Evolutionary conservation across 2,888 invertebrate species (phyloP), one percentile per base, ranked within the genome.

Genomic region (Vesta saturnalis): DNA sequence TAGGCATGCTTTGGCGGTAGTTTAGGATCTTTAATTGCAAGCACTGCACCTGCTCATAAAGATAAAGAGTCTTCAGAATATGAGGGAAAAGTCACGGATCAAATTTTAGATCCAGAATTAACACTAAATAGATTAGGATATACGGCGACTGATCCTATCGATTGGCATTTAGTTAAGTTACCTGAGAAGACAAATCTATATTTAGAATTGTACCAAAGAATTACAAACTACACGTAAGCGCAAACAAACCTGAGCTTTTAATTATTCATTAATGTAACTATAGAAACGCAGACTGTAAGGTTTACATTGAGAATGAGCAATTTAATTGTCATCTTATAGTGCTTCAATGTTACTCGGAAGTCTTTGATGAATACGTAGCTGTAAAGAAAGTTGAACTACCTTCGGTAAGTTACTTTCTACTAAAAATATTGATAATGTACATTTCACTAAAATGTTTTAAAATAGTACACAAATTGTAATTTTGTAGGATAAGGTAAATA

Each of bases 261-360:
- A 8, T 30, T n/a, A n/a, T n/a, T n/a, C n/a, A 8, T 23, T 23
- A 8, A 23, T 8, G 23, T 56, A 1, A 6, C 16, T 23, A 3
- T 82, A 91, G 91, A 78, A 91, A 91, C 77, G 89, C 92, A 1
- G 92, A 92, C 77, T 89, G 89, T 55, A 84, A 89, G 59, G 85
- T 92, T 3, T 87, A 87, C 72, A 89, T 92, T 61, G 91, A 87
- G 12, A 85, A 87, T 67, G 89, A 91, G 75, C 89, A 89, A 77
- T 91, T 91, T 76, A 87, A 89, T 71, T 92, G 91, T 79, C 92
- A 92, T 78, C 85, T 87, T 19, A 85, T 92, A 21, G 90, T 92
- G 1, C 83, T 92, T 1, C 91, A 92, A 79, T 88, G 91, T 73
- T 92, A 92, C 80, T 91, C 91, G 0, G 81, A 85, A 21, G 89